Conservation (phyloP, 2,113 vertebrate genomes). For the Sprattus sprattus region DNA sequence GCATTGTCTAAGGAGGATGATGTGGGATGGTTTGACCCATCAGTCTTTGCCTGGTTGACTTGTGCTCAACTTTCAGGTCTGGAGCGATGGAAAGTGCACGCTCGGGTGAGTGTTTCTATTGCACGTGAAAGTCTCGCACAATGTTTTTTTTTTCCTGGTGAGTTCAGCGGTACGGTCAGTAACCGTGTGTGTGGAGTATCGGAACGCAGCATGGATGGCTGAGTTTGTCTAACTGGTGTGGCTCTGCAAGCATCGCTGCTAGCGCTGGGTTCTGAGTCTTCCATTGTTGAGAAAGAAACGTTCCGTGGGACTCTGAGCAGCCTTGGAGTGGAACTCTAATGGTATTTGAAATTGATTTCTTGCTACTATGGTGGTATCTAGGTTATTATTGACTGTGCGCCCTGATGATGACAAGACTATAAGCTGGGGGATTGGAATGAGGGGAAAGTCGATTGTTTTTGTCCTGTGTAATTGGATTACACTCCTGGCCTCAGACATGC, state of each 20-base stretch:
- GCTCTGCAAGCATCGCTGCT: not conserved
- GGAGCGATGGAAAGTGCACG: slow-evolving; percentile 13
- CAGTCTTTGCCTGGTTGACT: not conserved
- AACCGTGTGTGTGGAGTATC: slow-evolving; percentile 17
- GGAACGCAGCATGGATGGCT: not conserved
- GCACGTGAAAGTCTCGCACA: not conserved
- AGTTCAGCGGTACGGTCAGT: slow-evolving; percentile 23
- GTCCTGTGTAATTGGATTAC: not conserved
- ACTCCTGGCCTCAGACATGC: not conserved
- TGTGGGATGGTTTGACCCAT: not conserved
- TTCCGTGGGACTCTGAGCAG: not conserved
- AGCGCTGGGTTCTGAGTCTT: not conserved
- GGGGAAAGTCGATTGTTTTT: not conserved
- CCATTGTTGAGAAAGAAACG: not conserved
- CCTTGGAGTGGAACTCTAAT: slow-evolving; percentile 5
- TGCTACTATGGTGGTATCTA: not conserved
- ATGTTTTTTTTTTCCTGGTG: not conserved
- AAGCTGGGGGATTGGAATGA: not conserved
- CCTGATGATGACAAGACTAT: slow-evolving; percentile 8
- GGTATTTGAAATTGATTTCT: slow-evolving; percentile 6
- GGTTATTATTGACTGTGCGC: slow-evolving; percentile 13
- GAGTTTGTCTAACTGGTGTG: slow-evolving; percentile 2
- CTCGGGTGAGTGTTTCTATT: slow-evolving; percentile 7
- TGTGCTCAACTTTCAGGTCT: not conserved
- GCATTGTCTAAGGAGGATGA: not conserved